A percentile compares a stretch with the other conserved stretches of the same genome.
Evolutionary conservation across 2,888 invertebrate species (phyloP).

Genomic region (Yponomeuta evonymella): DNA sequence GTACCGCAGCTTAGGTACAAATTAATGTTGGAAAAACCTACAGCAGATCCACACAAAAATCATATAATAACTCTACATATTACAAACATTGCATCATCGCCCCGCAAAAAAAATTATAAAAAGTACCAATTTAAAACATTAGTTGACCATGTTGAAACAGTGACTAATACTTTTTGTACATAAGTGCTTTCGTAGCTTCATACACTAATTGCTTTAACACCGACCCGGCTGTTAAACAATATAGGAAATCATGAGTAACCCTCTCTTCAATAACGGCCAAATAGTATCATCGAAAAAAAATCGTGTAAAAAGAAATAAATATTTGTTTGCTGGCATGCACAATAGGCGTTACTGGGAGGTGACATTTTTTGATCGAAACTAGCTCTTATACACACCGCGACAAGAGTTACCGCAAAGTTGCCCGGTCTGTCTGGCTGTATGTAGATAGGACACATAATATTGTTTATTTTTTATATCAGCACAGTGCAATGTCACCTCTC

Average conservation of each 20-base stretch:
- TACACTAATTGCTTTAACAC: neutral
- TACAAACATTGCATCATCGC: neutral
- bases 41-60: neutral
- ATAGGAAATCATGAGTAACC: neutral
- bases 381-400: too few relatives aligned
- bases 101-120: neutral
- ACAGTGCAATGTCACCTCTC: neutral
- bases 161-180: neutral
- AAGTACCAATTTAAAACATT: neutral
- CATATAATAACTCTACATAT: neutral
- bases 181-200: neutral
- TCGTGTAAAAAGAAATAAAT: too few relatives aligned
- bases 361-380: too few relatives aligned
- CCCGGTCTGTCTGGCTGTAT: neutral
- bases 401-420: too few relatives aligned
- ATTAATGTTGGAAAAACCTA: neutral
- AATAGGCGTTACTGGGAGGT: too few relatives aligned
- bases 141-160: neutral
- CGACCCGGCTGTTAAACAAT: neutral
- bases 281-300: too few relatives aligned
- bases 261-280: neutral
- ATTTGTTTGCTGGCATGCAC: too few relatives aligned
- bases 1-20: neutral
- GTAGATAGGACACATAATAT: neutral
- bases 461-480: conserved; percentile 12